Conservation (phyloP, 2,888 invertebrate species). For the Phrixothrix hirtus region DNA sequence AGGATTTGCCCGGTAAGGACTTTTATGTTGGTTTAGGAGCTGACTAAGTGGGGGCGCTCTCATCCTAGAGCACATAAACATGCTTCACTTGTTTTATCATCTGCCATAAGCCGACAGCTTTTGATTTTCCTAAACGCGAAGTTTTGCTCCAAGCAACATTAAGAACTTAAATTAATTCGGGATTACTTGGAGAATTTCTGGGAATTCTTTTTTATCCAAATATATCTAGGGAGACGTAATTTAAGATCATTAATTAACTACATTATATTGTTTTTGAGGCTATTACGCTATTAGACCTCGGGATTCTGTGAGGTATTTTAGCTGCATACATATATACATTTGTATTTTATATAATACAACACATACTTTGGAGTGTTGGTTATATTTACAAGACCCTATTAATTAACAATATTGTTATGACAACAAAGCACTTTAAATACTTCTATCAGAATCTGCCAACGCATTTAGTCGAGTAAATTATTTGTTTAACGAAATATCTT, state of each 20-base stretch:
- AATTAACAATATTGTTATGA: slow-evolving; percentile 17
- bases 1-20: slow-evolving; percentile 31
- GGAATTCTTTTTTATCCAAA: too few species aligned
- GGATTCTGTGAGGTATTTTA: too few species aligned
- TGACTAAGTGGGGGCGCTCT: slow-evolving; percentile 24
- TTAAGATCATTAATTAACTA: too few species aligned
- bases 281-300: too few species aligned
- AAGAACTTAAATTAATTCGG: slow-evolving; percentile 16
- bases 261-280: too few species aligned
- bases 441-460: slow-evolving; percentile 16
- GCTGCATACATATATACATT: too few species aligned
- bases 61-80: slow-evolving; percentile 27
- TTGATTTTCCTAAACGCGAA: slow-evolving; percentile 24
- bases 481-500: slow-evolving; percentile 26
- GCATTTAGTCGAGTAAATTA: slow-evolving; percentile 17
- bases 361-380: too few species aligned
- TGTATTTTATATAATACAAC: too few species aligned
- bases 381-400: slow-evolving; percentile 13
- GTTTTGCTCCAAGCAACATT: slow-evolving; percentile 18
- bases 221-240: too few species aligned
- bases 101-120: slow-evolving; percentile 28
- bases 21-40: slow-evolving; percentile 31
- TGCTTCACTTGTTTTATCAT: slow-evolving; percentile 29
- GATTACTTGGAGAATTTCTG: too few species aligned
- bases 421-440: slow-evolving; percentile 21